These are phyloP conservation scores for Liasis olivaceus DNA, from an alignment of 2,797 vertebrate genomes.

Conservation along the genomic window DNA sequence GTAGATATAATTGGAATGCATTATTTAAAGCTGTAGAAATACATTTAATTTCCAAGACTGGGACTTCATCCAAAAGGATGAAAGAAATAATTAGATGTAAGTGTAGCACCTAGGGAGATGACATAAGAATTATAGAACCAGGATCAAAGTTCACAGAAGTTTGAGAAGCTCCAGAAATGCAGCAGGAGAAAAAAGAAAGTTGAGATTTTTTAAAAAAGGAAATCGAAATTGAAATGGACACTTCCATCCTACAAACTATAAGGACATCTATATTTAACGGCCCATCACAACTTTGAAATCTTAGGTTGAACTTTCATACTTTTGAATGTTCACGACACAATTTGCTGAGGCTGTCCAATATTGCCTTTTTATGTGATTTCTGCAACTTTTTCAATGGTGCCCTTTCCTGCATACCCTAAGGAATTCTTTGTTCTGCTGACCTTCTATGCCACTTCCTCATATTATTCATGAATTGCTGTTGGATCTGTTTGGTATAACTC, in stretches of 20 bases:
- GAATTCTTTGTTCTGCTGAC: conserved; percentile 23
- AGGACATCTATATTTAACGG: background rate
- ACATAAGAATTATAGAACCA: background rate
- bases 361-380: background rate
- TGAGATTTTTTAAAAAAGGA: background rate
- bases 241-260: background rate
- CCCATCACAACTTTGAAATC: background rate
- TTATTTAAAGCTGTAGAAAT: background rate
- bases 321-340: background rate
- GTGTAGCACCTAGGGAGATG: background rate
- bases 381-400: conserved; percentile 5
- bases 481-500: conserved; percentile 7
- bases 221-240: background rate
- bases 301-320: background rate
- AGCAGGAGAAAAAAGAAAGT: background rate
- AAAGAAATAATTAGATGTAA: background rate
- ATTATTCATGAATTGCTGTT: conserved; percentile 23
- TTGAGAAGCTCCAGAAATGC: background rate
- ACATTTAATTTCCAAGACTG: background rate
- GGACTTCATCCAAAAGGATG: background rate
- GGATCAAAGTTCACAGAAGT: background rate
- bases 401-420: conserved; percentile 15
- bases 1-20: background rate
- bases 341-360: background rate
- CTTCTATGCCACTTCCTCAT: conserved; percentile 38